Evolutionary conservation across 2,888 invertebrate genomes (phyloP), one percentile per base, ranked within the genome.

Genomic region (Eubasilissa splendida): DNA sequence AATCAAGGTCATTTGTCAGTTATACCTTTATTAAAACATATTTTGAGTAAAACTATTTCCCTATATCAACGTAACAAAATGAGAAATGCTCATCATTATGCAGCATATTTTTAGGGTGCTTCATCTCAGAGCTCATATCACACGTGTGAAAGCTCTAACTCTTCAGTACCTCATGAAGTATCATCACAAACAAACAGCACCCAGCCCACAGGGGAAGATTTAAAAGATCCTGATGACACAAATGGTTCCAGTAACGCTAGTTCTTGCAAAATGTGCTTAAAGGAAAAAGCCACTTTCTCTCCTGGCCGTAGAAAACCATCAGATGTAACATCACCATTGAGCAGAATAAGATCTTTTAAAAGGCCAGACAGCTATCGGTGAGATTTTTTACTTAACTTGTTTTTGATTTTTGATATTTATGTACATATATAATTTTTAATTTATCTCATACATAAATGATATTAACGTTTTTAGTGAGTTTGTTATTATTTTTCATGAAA

Each of bases 241-340:
- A 88, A 87, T 79, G 89, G 89, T 82, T 84, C 86, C 88, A 71
- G 71, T 11, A 60, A 77, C 9, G 31, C 77, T 12, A 87, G 74
- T 14, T 91, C 92, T 84, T 91, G 91, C 50, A 89, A 91, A 66
- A 86, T 85, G 80, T 88, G 83, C 53, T 33, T 86, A 31, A 90
- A 92, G 84, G 88, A 90, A 1, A 91, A 91, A 80, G 90, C 90
- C 84, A 91, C 92, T 84, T 89, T 92, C 75, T 89, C 92, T 73
- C 92, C 92, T 63, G 87, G 88, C 74, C 88, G 87, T 85, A 86
- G 84, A 2, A 87, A 79, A 87, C 88, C 80, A 85, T 85, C 52
- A 86, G 87, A 83, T 87, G 86, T 80, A 86, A 87, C 22, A 83
- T 93, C 89, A 84, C 92, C 89, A 85, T 87, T 91, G 4, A 92